Evolutionary conservation across 2,797 vertebrate genomes (phyloP), one percentile per base, ranked within the genome.

Genomic region (Salarias fasciatus): DNA sequence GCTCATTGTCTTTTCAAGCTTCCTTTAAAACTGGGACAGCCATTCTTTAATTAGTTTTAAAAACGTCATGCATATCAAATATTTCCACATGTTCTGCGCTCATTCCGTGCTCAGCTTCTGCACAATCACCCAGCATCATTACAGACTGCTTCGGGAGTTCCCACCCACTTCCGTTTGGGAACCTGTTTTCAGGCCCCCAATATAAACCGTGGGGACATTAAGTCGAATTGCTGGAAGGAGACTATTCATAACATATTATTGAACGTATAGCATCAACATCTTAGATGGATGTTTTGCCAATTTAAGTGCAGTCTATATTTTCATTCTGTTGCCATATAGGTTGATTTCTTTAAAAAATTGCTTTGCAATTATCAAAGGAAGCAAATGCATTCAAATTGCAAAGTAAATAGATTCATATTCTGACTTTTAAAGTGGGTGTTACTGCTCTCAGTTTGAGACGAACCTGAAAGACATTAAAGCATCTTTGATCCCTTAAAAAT

Each of bases 401-500:
- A 24, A 24, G 18, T 18, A 24, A 24, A 24, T 24, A 3, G 48
- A 61, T 36, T 65, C 40, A 49, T 80, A 67, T 62, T 72, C 58
- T 12, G 14, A 63, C 54, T 53, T 53, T 63, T 51, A 40, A 67
- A 67, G 78, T 62, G 65, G 53, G 69, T 61, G 30, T 50, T 40
- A 59, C 75, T 60, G 2, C 84, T 65, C 80, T 62, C 70, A 84
- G 64, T 67, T 69, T 41, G 33, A 24, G 14, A 75, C 58, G 54
- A 81, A 55, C 46, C 63, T 69, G 40, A 71, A 57, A 76, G 60
- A 79, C 70, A 74, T 82, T 82, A 79, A 48, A 55, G 72, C 54
- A 64, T 61, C 69, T 75, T 74, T 40, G 41, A 18, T 70, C 28
- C 74, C 74, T 68, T 35, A 65, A 82, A 72, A 86, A 84, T 79